Evolutionary conservation across 1,140 invertebrate genomes (phyloP), one percentile per base, ranked within the genome.

Genomic region (Drosophila sproati): DNA sequence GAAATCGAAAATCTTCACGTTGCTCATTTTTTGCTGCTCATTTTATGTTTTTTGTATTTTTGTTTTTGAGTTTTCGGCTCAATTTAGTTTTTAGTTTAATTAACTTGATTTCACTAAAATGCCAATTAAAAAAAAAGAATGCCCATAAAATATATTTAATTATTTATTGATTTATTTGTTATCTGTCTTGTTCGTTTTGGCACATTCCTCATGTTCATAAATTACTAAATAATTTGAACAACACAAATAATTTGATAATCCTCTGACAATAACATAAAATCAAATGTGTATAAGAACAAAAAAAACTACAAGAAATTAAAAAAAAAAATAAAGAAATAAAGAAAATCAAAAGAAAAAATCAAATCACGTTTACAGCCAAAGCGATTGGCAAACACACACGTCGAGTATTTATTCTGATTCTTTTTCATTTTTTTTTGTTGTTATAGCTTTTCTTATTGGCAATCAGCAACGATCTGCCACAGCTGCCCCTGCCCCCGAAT

Each of bases 1-100:
- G 83, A 87, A 87, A 82, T 83, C 80, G 83, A 73, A 88, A 87
- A 82, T 80, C 80, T 82, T 78, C 71, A 79, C 82, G 80, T 66
- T 82, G 74, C 54, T 77, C 63, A 37, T 35, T 61, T 67, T 67
- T 48, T 45, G 37, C 8, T 39, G 37, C 52, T 54, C 47, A 5
- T 63, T 32, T 50, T 50, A n/a, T 39, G 37, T 39, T 39, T 7
- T 39, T 39, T 39, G 7, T 2, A 45, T 20, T 2, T 47, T 47
- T 45, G 3, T 45, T 20, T 20, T 47, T 28, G 20, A 20, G 12
- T 47, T 47, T 47, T 5, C 39, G n/a, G n/a, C 10, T 31, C 8
- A 50, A 31, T 4, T 50, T 8, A 31, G 8, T 50, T 48, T 6
- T 29, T 10, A 50, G 20, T 20, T 20, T 20, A 1, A 20, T 20